These are phyloP conservation scores for Nibea albiflora DNA, from an alignment of 2,113 vertebrate species.

Conservation along the genomic window DNA sequence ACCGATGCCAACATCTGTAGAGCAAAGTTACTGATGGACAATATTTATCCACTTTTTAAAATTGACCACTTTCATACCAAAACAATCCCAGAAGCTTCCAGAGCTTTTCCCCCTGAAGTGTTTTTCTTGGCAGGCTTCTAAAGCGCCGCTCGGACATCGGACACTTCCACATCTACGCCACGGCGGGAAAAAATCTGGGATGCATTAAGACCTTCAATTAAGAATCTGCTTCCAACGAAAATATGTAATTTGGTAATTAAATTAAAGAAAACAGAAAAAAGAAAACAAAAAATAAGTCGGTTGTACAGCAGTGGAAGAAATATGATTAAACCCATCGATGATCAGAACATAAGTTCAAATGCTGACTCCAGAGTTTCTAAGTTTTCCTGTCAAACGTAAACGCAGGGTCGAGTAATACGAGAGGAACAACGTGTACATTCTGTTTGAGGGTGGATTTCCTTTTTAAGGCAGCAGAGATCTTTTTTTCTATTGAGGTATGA, in stretches of 20 bases:
- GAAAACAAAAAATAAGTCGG: background rate
- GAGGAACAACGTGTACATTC: constrained; percentile 11
- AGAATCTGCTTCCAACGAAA: constrained; percentile 3
- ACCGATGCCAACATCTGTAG: background rate
- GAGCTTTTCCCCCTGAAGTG: background rate
- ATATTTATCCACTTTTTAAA: background rate
- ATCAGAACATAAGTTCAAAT: background rate
- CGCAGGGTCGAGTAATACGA: background rate
- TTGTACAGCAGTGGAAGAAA: background rate
- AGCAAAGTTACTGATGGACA: background rate
- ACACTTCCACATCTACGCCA: constrained; percentile 1
- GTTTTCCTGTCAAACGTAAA: background rate
- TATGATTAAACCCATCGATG: background rate
- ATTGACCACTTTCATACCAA: constrained; percentile 20
- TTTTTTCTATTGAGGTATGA: constrained; percentile 76
- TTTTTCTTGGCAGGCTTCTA: background rate
- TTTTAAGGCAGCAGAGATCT: constrained; percentile 72
- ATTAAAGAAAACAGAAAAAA: background rate
- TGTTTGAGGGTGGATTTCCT: constrained; percentile 63
- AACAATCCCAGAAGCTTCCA: constrained; percentile 1
- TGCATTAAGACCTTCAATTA: background rate
- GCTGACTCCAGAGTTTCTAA: background rate
- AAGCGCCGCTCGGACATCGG: constrained; percentile 1
- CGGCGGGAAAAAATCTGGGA: constrained; percentile 20
- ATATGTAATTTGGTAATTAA: background rate